These are phyloP conservation scores for Neodiprion pinetum DNA, from an alignment of 1,140 invertebrate genomes.

Conservation along the genomic window DNA sequence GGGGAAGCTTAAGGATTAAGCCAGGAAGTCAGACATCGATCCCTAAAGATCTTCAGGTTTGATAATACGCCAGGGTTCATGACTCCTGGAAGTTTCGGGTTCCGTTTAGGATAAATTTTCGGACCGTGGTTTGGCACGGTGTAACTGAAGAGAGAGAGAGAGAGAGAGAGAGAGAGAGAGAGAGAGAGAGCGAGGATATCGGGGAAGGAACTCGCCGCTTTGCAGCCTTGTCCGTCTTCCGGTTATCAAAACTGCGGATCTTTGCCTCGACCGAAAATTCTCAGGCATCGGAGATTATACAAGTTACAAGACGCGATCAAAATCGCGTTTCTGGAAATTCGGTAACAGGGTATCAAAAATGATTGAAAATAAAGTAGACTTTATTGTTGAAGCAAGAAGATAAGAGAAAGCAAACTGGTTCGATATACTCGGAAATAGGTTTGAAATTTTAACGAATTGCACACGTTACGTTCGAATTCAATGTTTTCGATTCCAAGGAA, in stretches of 20 bases:
- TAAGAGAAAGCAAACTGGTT: too few species aligned
- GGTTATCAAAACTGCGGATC: conserved; percentile 6
- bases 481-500: too few species aligned
- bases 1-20: too few species aligned
- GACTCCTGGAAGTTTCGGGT: not conserved
- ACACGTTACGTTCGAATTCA: too few species aligned
- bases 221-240: conserved; percentile 6
- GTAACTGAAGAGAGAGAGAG: not conserved
- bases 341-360: too few species aligned
- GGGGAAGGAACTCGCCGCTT: conserved; percentile 13
- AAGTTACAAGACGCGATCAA: not conserved
- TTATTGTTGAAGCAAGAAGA: too few species aligned
- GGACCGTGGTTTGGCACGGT: too few species aligned
- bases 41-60: not conserved
- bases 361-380: too few species aligned
- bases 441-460: too few species aligned
- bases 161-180: not conserved
- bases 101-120: conserved; percentile 1
- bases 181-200: not conserved
- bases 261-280: conserved; percentile 16
- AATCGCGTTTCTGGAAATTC: too few species aligned
- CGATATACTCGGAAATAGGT: too few species aligned
- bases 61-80: not conserved
- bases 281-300: conserved; percentile 9
- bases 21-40: too few species aligned